Percentiles rank a stretch among this genome's conserved stretches.
Evolutionary conservation across 2,797 vertebrate genomes (phyloP).

Genomic region (Silurus aristotelis): DNA sequence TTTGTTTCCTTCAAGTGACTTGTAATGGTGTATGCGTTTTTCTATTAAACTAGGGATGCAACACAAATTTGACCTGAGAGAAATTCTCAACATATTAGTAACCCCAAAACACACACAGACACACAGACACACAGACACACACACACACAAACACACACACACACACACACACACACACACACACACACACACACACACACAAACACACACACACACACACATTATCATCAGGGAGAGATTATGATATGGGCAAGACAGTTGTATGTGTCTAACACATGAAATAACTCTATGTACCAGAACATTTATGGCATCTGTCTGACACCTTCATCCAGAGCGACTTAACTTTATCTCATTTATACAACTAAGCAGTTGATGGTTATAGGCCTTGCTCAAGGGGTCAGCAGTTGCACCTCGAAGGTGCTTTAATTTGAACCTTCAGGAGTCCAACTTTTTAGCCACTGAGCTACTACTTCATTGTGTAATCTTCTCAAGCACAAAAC

Average conservation of each 20-base stretch:
- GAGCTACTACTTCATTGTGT: neutral
- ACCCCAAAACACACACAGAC: conserved; percentile 15
- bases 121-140: conserved; percentile 11
- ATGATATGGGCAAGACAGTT: neutral
- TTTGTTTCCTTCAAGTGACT: conserved; percentile 34
- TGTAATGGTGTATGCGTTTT: neutral
- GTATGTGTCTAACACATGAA: neutral
- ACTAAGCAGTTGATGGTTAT: neutral
- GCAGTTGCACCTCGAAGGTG: neutral
- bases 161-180: conserved; percentile 17
- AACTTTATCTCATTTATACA: neutral
- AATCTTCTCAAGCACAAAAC: conserved; percentile 4
- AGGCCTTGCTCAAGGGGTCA: neutral
- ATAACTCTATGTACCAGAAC: neutral
- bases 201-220: neutral
- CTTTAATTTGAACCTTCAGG: neutral
- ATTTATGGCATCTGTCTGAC: neutral
- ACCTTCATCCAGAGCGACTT: neutral
- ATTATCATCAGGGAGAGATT: neutral
- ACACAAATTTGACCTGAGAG: conserved; percentile 36
- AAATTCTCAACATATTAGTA: conserved; percentile 20
- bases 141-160: neutral
- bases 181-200: neutral
- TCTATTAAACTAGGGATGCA: conserved; percentile 28
- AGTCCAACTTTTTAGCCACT: neutral